Evolutionary conservation across 2,797 vertebrate genomes (phyloP), one percentile per base, ranked within the genome.

Genomic region (Mormyrus hasselquistii): DNA sequence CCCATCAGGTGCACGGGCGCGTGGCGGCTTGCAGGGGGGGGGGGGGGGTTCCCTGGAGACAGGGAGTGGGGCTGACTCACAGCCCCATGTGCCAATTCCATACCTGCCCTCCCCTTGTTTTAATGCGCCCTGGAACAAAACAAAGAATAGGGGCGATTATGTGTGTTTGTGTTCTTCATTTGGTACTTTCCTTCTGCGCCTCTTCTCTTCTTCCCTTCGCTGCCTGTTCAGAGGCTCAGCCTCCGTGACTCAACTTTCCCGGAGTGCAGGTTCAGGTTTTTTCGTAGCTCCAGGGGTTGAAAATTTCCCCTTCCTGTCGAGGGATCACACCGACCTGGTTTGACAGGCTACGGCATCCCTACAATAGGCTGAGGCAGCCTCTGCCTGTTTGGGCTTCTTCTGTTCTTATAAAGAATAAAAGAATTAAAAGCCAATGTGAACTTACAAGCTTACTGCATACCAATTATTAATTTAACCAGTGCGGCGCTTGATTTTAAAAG

Each of bases 1-100:
- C 97, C 96, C 97, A 98, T 98, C 98, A 98, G 97, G 97, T 98
- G 98, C 97, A 98, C 93, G 96, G 97, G 96, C 98, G 96, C 98
- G 97, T 98, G 98, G 97, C 97, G 92, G 96, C 97, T 96, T 96
- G 97, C 96, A 97, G 95, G 93, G 95, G 93, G 95, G 96, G 95
- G 96, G 95, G 96, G 95, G 94, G 95, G 94, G 94, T 94, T 93
- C 89, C 90, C 93, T 90, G 92, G 93, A 95, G 94, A 95, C 95
- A 94, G 94, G 92, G 94, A 94, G 94, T 50, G 90, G 94, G 93
- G 92, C 90, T 96, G 95, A 96, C 93, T 96, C 95, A 95, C 92
- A 90, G 65, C 53, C 50, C 86, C 91, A 91, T 91, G 92, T 93
- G 91, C 92, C 92, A 93, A 94, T 94, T 93, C 94, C 94, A 93